Evolutionary conservation across 92 coral and sea anemone species (phyloP).

Genomic region (Porites rus): DNA sequence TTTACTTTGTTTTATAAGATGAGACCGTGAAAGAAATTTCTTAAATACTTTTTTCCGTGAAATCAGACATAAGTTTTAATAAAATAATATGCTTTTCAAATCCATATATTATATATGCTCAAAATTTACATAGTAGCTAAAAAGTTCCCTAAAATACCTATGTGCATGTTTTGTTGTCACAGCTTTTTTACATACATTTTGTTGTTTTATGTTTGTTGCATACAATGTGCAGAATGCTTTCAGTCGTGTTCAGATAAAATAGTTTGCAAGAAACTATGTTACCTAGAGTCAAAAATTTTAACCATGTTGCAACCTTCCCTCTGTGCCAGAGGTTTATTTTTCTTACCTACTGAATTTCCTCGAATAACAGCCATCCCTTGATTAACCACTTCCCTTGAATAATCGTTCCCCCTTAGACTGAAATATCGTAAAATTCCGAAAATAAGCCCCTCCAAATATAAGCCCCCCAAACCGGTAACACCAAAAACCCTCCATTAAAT

Average conservation of each 20-base stretch:
- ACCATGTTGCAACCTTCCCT: neutral
- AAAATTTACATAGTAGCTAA: no score
- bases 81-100: neutral
- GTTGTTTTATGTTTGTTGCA: neutral
- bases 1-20: neutral
- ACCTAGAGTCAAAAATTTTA: neutral
- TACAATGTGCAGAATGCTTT: neutral
- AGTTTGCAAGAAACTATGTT: neutral
- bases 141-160: neutral
- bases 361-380: no score
- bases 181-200: neutral
- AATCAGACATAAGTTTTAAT: neutral
- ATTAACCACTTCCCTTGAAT: no score
- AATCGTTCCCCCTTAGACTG: no score
- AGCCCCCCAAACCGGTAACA: no score
- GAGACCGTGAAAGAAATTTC: neutral
- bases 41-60: neutral
- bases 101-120: neutral
- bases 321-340: neutral
- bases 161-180: neutral
- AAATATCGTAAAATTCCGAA: no score
- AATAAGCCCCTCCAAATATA: no score
- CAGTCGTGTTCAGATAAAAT: neutral
- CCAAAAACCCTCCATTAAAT: no score
- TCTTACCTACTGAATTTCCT: neutral